A percentile compares a stretch with the other conserved stretches of the same genome.
phyloP scores from a whole-genome alignment of 2,113 vertebrate genomes.

The Perccottus glenii region DNA sequence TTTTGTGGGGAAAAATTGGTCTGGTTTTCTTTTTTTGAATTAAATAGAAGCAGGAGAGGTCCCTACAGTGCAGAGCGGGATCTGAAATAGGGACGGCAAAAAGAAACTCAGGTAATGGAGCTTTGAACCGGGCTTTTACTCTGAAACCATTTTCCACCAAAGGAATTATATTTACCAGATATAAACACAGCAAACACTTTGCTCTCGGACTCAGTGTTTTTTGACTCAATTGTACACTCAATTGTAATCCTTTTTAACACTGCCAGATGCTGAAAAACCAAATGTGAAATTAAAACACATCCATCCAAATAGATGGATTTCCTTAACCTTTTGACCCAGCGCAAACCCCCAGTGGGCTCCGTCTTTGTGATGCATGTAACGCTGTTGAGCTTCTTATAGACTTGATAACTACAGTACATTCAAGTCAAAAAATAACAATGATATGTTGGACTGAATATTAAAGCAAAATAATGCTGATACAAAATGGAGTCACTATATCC shows the following conservation, averaged over 20 bases:
- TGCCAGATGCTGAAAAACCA: conserved; percentile 1
- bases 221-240: neutral
- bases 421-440: neutral
- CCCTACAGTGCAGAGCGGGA: too few species aligned
- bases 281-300: conserved; percentile 15
- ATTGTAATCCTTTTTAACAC: neutral
- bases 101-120: too few species aligned
- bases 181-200: too few species aligned
- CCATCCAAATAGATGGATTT: conserved; percentile 1
- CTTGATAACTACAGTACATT: too few species aligned
- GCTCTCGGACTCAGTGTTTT: neutral
- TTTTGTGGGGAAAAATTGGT: too few species aligned
- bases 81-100: too few species aligned
- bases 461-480: neutral
- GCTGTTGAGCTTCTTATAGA: neutral
- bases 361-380: neutral
- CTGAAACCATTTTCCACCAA: neutral
- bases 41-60: too few species aligned
- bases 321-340: conserved; percentile 2
- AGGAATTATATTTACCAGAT: too few species aligned
- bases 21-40: too few species aligned
- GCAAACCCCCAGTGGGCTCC: conserved; percentile 3
- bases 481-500: too few species aligned
- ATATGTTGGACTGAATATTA: neutral
- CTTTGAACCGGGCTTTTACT: too few species aligned